These are phyloP conservation scores for Euzetes globulus DNA, from an alignment of 2,888 invertebrate species.

Conservation along the genomic window DNA sequence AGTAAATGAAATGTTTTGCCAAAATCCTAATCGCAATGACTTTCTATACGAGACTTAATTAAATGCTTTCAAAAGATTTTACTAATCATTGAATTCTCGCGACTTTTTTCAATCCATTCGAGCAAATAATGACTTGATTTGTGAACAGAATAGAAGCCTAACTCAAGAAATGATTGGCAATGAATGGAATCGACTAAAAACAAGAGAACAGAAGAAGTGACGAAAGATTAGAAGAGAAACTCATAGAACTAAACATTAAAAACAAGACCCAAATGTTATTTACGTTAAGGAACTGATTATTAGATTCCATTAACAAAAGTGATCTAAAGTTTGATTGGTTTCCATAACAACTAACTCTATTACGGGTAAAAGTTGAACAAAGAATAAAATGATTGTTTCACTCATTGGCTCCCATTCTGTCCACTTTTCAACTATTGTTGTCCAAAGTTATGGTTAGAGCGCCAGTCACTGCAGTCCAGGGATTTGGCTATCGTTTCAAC, in stretches of 20 bases:
- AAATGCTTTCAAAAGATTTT: background rate
- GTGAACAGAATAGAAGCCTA: background rate
- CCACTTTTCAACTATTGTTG: background rate
- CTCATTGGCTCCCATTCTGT: background rate
- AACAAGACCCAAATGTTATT: background rate
- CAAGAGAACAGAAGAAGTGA: background rate
- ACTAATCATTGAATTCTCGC: slow-evolving; percentile 7
- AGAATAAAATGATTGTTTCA: background rate
- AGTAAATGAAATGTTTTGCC: background rate
- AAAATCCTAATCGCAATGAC: background rate
- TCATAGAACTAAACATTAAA: background rate
- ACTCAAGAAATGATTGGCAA: background rate
- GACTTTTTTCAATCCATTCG: background rate
- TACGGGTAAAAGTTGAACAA: background rate
- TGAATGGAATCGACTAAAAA: background rate
- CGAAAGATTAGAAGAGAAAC: background rate
- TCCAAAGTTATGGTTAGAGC: background rate
- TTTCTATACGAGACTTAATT: background rate
- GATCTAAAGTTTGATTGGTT: background rate
- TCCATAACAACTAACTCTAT: background rate
- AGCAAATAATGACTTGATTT: background rate
- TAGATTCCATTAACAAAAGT: background rate
- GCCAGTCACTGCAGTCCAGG: background rate
- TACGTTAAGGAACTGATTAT: background rate
- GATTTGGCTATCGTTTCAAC: background rate